Evolutionary conservation across 92 coral and sea anemone genomes (phyloP), one percentile per base, ranked within the genome.

Genomic region (Scolanthus callimorphus): DNA sequence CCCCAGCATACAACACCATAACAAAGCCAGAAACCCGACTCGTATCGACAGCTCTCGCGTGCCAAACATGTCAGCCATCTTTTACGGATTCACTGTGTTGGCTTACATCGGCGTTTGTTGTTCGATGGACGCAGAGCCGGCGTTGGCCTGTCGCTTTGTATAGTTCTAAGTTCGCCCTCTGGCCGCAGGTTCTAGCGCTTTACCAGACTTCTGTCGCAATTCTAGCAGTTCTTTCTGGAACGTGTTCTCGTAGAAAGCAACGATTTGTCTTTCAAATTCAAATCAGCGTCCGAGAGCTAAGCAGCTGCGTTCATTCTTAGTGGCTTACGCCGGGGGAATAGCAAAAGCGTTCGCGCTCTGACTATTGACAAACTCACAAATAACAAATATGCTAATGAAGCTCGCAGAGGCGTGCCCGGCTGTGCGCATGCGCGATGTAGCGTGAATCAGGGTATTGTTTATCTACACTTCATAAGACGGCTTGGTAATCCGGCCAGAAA

Each of bases 271-370:
- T 87, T 87, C 95, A 82, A 84, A 82, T 82, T 87, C 76, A 77
- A 87, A 87, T 87, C 71, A 77, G 72, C 76, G 31, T 51, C 29
- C 61, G 71, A 73, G 58, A 78, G 67, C 76, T 66, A 71, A 78
- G 71, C 95, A 87, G 95, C 95, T 87, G 95, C 85, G 59, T 48
- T 55, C 83, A 78, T 87, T 82, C 86, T 87, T 74, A 77, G 82
- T 87, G 95, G 95, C 44, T 67, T n/a, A n/a, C n/a, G n/a, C n/a
- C 51, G 22, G 52, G 23, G 52, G 12, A 46, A 11, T 43, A 56
- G 55, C 61, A 67, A 67, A 67, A 50, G 25, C 63, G 63, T 56
- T 34, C 39, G 57, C 70, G 59, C 70, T 70, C 77, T 28, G 74
- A 27, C 83, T 51, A 67, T 80, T 83, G 95, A 76, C 77, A 82